Evolutionary conservation across 2,113 vertebrate species (phyloP).

Genomic region (Trachemys scripta): DNA sequence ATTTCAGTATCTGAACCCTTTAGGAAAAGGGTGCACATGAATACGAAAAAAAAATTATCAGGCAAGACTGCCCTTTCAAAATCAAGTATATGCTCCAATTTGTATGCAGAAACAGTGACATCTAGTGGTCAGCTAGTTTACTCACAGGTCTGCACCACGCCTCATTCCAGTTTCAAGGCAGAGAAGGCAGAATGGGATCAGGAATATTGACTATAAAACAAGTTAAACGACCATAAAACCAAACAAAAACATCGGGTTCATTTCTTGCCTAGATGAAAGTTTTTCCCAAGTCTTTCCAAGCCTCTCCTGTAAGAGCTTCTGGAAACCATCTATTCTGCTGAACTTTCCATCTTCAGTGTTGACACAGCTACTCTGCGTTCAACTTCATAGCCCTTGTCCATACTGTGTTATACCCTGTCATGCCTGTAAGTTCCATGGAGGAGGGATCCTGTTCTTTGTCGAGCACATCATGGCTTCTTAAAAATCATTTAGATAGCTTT

Average conservation of each 20-base stretch:
- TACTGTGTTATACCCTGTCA: neutral
- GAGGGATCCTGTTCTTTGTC: neutral
- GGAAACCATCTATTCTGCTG: neutral
- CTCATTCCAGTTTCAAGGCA: neutral
- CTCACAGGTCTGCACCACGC: neutral
- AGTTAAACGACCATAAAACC: neutral
- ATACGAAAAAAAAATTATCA: neutral
- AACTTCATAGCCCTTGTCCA: neutral
- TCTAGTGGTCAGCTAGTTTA: constrained; percentile 72
- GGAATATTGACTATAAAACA: neutral
- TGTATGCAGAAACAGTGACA: constrained; percentile 80
- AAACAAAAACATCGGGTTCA: neutral
- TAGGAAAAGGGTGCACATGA: neutral
- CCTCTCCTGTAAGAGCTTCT: neutral
- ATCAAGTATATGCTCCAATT: neutral
- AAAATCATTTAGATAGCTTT: neutral
- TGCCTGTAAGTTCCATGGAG: neutral
- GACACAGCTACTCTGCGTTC: neutral
- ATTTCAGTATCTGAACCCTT: constrained; percentile 34
- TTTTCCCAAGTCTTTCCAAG: neutral
- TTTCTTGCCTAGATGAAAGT: neutral
- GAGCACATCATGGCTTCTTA: neutral
- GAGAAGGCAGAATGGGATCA: neutral
- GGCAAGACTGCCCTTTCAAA: accelerated
- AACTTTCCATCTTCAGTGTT: neutral